A percentile compares a stretch with the other conserved stretches of the same genome.
Conservation (phyloP, 2,888 invertebrate species). For the Diachrysia chrysitis region DNA sequence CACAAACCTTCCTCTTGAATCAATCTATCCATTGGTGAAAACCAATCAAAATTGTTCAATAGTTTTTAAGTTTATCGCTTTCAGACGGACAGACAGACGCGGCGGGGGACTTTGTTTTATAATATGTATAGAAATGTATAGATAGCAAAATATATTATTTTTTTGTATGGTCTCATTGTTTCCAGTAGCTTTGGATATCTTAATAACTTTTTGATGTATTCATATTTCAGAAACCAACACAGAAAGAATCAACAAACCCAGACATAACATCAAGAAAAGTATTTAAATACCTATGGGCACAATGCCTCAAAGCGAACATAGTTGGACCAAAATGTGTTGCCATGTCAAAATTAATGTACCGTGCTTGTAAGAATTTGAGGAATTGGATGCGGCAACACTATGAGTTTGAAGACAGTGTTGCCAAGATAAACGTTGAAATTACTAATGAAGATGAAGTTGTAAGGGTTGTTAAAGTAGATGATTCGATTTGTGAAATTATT, state of each 20-base stretch:
- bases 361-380: conserved; percentile 72
- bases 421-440: conserved; percentile 62
- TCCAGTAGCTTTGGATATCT: too few relatives aligned
- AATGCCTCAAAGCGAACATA: conserved; percentile 79
- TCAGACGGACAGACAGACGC: too few relatives aligned
- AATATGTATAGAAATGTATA: too few relatives aligned
- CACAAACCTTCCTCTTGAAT: too few relatives aligned
- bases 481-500: conserved; percentile 76
- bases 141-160: too few relatives aligned
- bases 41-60: too few relatives aligned
- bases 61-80: too few relatives aligned
- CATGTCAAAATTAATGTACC: conserved; percentile 75
- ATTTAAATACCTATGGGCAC: conserved; percentile 74
- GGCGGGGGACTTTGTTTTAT: too few relatives aligned
- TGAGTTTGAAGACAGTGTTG: conserved; percentile 63
- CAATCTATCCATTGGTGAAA: too few relatives aligned
- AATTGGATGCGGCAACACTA: conserved; percentile 81
- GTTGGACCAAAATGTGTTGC: conserved; percentile 79
- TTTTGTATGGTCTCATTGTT: too few relatives aligned
- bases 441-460: conserved; percentile 55
- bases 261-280: conserved; percentile 71
- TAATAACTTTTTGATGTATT: background rate
- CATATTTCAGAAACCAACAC: conserved; percentile 74
- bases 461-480: conserved; percentile 69
- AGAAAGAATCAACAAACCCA: conserved; percentile 62